phyloP scores from a whole-genome alignment of 2,888 invertebrate genomes.

The Blomia tropicalis region DNA sequence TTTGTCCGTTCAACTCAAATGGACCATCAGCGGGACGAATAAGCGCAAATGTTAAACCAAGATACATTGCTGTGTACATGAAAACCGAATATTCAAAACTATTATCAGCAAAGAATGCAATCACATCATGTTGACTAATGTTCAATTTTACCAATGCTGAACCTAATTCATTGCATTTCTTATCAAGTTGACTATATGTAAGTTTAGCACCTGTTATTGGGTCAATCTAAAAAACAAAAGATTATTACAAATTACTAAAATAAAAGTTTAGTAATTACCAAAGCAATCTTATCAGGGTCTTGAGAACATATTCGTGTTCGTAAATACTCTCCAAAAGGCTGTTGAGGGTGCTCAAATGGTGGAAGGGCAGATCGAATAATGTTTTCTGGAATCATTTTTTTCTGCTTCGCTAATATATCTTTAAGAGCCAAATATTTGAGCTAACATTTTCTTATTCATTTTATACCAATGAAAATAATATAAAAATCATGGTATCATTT shows the following conservation, averaged over 20 bases:
- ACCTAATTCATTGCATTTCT: background rate
- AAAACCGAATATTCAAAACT: constrained; percentile 7
- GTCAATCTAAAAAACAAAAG: no score
- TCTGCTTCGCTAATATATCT: no score
- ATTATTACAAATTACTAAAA: no score
- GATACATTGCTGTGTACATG: background rate
- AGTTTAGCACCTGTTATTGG: background rate
- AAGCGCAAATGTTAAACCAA: constrained; percentile 4
- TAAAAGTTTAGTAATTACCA: background rate
- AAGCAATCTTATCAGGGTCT: background rate
- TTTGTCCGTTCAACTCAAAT: background rate
- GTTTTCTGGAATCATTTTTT: no score
- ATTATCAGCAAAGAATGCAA: constrained; percentile 1
- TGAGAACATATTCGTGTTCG: background rate
- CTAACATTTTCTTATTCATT: no score
- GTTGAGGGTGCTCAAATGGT: background rate
- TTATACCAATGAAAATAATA: no score
- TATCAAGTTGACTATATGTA: background rate
- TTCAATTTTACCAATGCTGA: constrained; percentile 1
- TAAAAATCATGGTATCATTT: no score
- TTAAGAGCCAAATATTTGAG: no score
- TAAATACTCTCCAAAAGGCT: background rate
- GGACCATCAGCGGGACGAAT: background rate
- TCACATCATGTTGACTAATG: background rate
- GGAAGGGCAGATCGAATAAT: background rate